Base-by-base conservation (phyloP, 1,140 invertebrate species). In the Gonioctena quinquepunctata region DNA sequence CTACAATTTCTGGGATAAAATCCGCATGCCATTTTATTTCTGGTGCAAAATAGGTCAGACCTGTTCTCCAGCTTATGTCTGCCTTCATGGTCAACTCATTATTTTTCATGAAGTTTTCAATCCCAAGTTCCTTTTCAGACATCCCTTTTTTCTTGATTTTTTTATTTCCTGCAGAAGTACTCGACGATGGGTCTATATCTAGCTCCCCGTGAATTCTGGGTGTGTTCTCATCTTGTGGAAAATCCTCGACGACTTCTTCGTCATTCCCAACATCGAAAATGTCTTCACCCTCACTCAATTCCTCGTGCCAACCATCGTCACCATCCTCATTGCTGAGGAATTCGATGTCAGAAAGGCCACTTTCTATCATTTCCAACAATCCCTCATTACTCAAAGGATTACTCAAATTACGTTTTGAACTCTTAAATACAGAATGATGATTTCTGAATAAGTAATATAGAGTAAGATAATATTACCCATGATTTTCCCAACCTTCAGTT, bases 1-100 rank as follows among this genome's bases (percentile, higher is more conserved):
- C 18, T 18, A 56, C 66, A 61, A 61, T 18, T 19, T 54, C 21
- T 54, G 16, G 16, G 16, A 22, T 18, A 18, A 8, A 26, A 27
- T 67, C 49, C 16, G 27, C 52, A 28, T 67, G 19, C 18, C 21
- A 57, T 23, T 54, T 67, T 27, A 27, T 67, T 26, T 16, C 23
- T 26, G 65, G 63, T n/a, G 63, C 48, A 50, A 65, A 52, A 23
- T 50, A 23, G 25, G 25, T 50, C 16, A 52, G 25, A 8, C 21
- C 21, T 8, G 16, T 54, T 54, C 21, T 16, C 50, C 50, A 54
- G 16, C 50, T 18, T 54, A 54, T 54, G 21, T 54, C 8, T 54
- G 16, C 50, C 21, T 54, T 54, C 21, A 19, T 22, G 50, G 50
- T 54, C 50, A 54, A 54, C 16, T 54, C 21, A 54, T 54, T 54